Evolutionary conservation across 1,140 invertebrate species (phyloP).

Genomic region (Scaptodrosophila lebanonensis): DNA sequence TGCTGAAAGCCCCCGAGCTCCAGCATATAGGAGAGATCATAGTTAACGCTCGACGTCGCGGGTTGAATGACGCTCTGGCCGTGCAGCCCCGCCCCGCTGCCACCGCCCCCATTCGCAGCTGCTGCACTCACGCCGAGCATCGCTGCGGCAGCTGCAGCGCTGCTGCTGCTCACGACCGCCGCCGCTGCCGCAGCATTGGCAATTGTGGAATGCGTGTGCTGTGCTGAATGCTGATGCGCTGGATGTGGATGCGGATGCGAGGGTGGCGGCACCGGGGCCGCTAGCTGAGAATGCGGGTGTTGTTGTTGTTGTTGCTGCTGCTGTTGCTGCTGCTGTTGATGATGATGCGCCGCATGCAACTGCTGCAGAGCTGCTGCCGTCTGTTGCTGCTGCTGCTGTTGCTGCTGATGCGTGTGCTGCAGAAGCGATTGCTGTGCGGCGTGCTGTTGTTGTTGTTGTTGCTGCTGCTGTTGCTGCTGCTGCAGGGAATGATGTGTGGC

Average conservation of each 20-base stretch:
- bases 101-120: too few relatives aligned
- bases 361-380: conserved; percentile 73
- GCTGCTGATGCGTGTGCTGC: conserved; percentile 63
- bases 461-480: conserved; percentile 63
- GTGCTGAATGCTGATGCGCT: conserved; percentile 42
- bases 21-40: conserved; percentile 88
- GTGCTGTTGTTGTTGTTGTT: conserved; percentile 66
- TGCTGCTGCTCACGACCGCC: conserved; percentile 45
- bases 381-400: conserved; percentile 1
- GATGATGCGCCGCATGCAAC: conserved; percentile 76
- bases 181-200: conserved; percentile 52
- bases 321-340: conserved; percentile 46
- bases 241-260: conserved; percentile 78
- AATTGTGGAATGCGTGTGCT: conserved; percentile 68
- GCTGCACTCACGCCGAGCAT: conserved; percentile 78
- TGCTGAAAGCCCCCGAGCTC: conserved; percentile 89
- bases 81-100: conserved; percentile 78
- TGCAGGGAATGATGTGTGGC: conserved; percentile 70
- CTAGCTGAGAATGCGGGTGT: conserved; percentile 52
- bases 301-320: conserved; percentile 51
- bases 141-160: conserved; percentile 77
- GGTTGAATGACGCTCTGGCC: conserved; percentile 87
- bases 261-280: conserved; percentile 76
- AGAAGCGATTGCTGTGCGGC: conserved; percentile 69
- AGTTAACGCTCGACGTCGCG: conserved; percentile 86